Evolutionary conservation across 2,888 invertebrate genomes (phyloP), one percentile per base, ranked within the genome.

Genomic region (Barypeithes pellucidus): DNA sequence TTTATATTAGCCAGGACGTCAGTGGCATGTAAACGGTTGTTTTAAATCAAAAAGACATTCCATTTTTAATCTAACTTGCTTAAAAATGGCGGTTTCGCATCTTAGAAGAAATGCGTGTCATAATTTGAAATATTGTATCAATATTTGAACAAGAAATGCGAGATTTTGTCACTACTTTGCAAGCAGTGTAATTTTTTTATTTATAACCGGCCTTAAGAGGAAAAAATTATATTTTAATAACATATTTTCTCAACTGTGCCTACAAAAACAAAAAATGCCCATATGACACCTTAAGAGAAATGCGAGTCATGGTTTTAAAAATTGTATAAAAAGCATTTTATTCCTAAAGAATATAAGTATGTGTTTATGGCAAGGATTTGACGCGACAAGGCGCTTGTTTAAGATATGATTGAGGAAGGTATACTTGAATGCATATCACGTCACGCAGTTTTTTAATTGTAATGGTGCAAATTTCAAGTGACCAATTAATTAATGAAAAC

Each of bases 291-390:
- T 11, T 36, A 8, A n/a, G 12, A 24, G 14, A 52, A 52, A 29
- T 29, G 52, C 14, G 7, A 7, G n/a, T 52, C 52, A 14, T 52
- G 24, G 14, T 8, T 24, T 29, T 7, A 52, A n/a, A 29, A 24
- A 52, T 52, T 52, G 22, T 52, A 14, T 20, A 8, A 47, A 18
- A n/a, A n/a, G n/a, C n/a, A n/a, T n/a, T n/a, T n/a, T n/a, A n/a
- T n/a, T n/a, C n/a, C n/a, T n/a, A n/a, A n/a, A n/a, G n/a, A n/a
- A n/a, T n/a, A n/a, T n/a, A n/a, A n/a, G n/a, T n/a, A n/a, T n/a
- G n/a, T n/a, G n/a, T n/a, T n/a, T 11, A 11, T 45, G 4, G 16
- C 43, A 45, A 45, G 43, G 16, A 16, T 2, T 45, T 45, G 43
- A 45, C 16, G 43, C 16, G 3, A 18, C 5, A 16, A 16, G 16